Conservation (phyloP, 2,888 invertebrate genomes). For the Tryphoninae sp. region DNA sequence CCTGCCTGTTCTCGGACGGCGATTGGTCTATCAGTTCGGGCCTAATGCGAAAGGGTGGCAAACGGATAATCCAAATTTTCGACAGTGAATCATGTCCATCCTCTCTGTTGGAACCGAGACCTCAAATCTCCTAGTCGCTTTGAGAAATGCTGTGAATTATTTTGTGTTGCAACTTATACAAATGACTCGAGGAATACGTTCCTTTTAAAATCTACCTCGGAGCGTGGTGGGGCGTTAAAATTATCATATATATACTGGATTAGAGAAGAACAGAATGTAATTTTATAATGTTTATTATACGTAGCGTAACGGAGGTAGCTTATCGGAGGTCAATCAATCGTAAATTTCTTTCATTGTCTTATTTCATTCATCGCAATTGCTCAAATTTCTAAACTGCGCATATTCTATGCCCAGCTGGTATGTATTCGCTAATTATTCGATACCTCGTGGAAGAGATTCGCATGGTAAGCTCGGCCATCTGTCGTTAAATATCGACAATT, state of each 20-base stretch:
- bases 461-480: constrained; percentile 46
- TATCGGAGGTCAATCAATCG: constrained; percentile 47
- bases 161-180: constrained; percentile 24
- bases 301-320: constrained; percentile 59
- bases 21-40: constrained; percentile 92
- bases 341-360: constrained; percentile 15
- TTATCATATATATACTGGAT: not conserved
- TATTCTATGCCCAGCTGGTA: constrained; percentile 20
- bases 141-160: constrained; percentile 18
- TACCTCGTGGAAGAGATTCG: constrained; percentile 52
- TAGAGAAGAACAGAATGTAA: constrained; percentile 12
- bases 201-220: constrained; percentile 7
- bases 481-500: constrained; percentile 42
- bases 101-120: not conserved
- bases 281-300: constrained; percentile 48
- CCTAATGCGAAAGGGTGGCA: constrained; percentile 90
- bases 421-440: constrained; percentile 48
- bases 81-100: constrained; percentile 31
- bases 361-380: constrained; percentile 20
- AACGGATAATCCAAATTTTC: constrained; percentile 85
- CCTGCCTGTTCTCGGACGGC: constrained; percentile 88
- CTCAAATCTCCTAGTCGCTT: constrained; percentile 37
- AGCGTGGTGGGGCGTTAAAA: not conserved
- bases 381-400: constrained; percentile 33
- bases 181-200: constrained; percentile 44